Conservation (phyloP, 2,113 vertebrate genomes). For the Caranx melampygus region DNA sequence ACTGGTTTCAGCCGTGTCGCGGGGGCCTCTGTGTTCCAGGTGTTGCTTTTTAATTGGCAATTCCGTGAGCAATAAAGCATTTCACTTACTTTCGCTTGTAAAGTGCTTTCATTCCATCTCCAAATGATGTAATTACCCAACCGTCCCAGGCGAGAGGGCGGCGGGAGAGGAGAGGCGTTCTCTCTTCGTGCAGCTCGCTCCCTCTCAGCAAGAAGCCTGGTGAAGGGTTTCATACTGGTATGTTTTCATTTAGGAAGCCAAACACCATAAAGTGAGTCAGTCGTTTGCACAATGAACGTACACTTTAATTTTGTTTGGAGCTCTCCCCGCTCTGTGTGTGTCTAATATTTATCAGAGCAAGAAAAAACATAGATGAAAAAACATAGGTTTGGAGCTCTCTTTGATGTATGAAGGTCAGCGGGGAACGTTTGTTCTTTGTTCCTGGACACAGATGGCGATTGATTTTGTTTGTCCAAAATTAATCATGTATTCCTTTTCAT, state of each 20-base stretch:
- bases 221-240: constrained; percentile 63
- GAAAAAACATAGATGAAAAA: constrained; percentile 7
- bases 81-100: constrained; percentile 79
- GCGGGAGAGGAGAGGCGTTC: constrained; percentile 42
- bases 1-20: constrained; percentile 32
- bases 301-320: constrained; percentile 67
- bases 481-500: constrained; percentile 39
- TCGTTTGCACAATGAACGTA: constrained; percentile 74
- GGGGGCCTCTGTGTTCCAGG: constrained; percentile 79
- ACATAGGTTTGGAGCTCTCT: constrained; percentile 7
- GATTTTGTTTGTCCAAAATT: constrained; percentile 43
- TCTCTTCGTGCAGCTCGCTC: constrained; percentile 42
- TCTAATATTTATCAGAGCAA: constrained; percentile 50
- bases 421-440: constrained; percentile 34
- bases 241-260: constrained; percentile 81
- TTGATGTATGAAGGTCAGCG: constrained; percentile 49
- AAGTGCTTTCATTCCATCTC: constrained; percentile 83
- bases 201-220: constrained; percentile 65
- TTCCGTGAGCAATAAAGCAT: constrained; percentile 83
- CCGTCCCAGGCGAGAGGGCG: constrained; percentile 67
- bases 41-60: constrained; percentile 86
- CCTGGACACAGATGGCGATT: constrained; percentile 48
- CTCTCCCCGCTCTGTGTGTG: constrained; percentile 33
- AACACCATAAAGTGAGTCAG: constrained; percentile 74
- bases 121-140: constrained; percentile 86